A percentile compares a stretch with the other conserved stretches of the same genome.
Evolutionary conservation across 2,113 vertebrate species (phyloP).

Genomic region (Pseudorasbora parva): DNA sequence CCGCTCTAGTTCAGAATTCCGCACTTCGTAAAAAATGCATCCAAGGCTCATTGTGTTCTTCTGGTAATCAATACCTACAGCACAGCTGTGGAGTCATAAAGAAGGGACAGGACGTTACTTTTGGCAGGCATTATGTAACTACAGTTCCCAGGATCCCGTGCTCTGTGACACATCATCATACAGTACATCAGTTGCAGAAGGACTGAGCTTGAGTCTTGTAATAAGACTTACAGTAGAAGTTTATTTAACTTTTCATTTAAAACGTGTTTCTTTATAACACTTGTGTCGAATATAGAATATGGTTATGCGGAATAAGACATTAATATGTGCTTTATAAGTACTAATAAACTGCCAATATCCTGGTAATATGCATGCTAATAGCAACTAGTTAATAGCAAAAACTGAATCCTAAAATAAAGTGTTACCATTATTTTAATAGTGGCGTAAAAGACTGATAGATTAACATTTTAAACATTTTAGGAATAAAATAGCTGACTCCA

Average conservation of each 20-base stretch:
- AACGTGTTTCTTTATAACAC: neutral
- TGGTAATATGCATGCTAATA: too few species aligned
- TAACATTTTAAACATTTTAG: neutral
- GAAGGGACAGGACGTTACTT: constrained; percentile 34
- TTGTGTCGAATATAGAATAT: too few species aligned
- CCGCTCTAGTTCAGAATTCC: constrained; percentile 69
- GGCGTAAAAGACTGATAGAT: neutral
- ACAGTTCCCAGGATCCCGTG: constrained; percentile 50
- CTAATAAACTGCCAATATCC: too few species aligned
- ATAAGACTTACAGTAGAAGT: neutral
- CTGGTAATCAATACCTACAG: constrained; percentile 75
- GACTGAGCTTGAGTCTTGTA: neutral
- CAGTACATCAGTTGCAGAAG: neutral
- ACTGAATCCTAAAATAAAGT: too few species aligned
- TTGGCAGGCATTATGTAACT: constrained; percentile 26
- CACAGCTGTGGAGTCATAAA: constrained; percentile 77
- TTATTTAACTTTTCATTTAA: neutral
- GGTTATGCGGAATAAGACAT: too few species aligned
- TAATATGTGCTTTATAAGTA: too few species aligned
- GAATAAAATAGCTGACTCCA: neutral
- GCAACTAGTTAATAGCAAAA: too few species aligned
- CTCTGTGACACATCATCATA: constrained; percentile 4
- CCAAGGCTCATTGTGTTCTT: constrained; percentile 57
- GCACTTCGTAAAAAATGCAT: constrained; percentile 73
- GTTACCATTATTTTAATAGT: neutral